Evolutionary conservation across 2,888 invertebrate genomes (phyloP).

Genomic region (Ectropis crepuscularia): DNA sequence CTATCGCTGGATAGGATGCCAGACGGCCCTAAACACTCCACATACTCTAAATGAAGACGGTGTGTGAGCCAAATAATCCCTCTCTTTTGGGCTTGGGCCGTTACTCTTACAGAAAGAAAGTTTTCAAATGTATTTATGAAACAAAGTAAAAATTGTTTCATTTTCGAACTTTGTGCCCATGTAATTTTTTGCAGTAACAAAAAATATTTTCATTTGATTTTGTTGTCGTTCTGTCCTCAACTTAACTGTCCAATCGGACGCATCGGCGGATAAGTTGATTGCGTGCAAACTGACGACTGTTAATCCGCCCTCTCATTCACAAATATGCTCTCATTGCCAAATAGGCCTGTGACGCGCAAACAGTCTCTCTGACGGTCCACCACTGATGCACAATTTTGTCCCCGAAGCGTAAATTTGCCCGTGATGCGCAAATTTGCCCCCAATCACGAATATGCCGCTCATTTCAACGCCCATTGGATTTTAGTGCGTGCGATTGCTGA

Average conservation of each 20-base stretch:
- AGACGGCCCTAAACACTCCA: not conserved
- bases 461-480: constrained; percentile 27
- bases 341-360: constrained; percentile 15
- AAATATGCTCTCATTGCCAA: constrained; percentile 29
- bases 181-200: too few relatives aligned
- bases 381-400: constrained; percentile 14
- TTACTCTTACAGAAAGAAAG: too few relatives aligned
- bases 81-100: too few relatives aligned
- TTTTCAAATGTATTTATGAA: too few relatives aligned
- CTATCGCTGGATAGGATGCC: not conserved
- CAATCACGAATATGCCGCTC: constrained; percentile 13
- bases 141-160: too few relatives aligned
- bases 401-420: constrained; percentile 11
- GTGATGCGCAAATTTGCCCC: constrained; percentile 13
- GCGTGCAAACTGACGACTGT: constrained; percentile 31
- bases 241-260: constrained; percentile 16
- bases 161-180: too few relatives aligned
- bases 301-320: constrained; percentile 29
- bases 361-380: constrained; percentile 4
- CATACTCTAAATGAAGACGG: too few relatives aligned
- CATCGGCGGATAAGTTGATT: constrained; percentile 32
- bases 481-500: constrained; percentile 23
- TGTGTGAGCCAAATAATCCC: too few relatives aligned
- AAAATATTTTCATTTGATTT: too few relatives aligned
- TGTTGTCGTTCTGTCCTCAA: not conserved